Evolutionary conservation across 2,888 invertebrate species (phyloP).

Genomic region (Blera fallax): DNA sequence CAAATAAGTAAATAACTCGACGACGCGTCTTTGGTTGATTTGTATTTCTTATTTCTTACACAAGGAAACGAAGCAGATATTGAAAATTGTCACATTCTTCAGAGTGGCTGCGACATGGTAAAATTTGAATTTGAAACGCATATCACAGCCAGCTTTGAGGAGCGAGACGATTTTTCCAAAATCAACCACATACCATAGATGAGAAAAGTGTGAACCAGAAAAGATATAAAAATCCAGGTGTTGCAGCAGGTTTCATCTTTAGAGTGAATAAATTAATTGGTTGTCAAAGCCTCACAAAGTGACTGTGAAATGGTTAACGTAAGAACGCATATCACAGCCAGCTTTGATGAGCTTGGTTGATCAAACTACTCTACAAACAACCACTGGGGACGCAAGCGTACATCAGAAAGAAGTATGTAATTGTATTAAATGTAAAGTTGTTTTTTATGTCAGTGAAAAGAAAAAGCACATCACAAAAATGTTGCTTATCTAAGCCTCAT

Average conservation of each 20-base stretch:
- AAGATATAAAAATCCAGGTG: not conserved
- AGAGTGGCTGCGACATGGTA: constrained; percentile 95
- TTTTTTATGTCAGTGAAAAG: not conserved
- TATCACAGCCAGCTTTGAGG: constrained; percentile 99
- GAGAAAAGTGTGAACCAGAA: not conserved
- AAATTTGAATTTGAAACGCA: constrained; percentile 83
- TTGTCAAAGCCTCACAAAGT: constrained; percentile 87
- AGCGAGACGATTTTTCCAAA: constrained; percentile 84
- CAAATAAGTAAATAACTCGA: not conserved
- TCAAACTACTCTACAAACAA: constrained; percentile 69
- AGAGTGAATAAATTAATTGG: constrained; percentile 61
- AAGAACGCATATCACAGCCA: constrained; percentile 96
- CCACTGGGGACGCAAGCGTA: not conserved
- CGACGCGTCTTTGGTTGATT: not conserved
- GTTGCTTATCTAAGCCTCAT: constrained; percentile 85
- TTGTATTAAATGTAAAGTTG: not conserved
- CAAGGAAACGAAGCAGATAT: constrained; percentile 11
- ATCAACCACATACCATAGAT: not conserved
- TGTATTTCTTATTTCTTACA: not conserved
- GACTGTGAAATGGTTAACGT: constrained; percentile 89
- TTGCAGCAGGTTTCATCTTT: constrained; percentile 3
- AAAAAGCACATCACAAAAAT: constrained; percentile 74
- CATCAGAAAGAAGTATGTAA: not conserved
- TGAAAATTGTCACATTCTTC: constrained; percentile 85
- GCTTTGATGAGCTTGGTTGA: constrained; percentile 93